Evolutionary conservation across 2,113 vertebrate species (phyloP).

Genomic region (Erpornis zantholeuca): DNA sequence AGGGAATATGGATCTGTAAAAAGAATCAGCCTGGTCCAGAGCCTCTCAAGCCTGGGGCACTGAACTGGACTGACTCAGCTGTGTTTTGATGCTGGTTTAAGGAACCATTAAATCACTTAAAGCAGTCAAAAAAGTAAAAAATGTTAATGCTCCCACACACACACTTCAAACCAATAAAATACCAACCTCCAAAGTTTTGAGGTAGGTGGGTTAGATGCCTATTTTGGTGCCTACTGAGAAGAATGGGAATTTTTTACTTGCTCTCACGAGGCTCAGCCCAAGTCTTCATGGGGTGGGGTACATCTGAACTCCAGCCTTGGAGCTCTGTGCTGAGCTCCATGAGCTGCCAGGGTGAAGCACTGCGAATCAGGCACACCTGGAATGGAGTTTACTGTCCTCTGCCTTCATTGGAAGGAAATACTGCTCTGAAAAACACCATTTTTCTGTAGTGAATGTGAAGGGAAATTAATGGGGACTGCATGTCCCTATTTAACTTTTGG

Average conservation of each 20-base stretch:
- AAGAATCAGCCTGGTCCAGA: background rate
- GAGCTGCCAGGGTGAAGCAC: background rate
- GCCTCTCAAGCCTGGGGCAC: background rate
- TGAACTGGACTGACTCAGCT: background rate
- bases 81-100: background rate
- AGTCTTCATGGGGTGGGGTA: background rate
- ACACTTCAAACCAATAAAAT: background rate
- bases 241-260: background rate
- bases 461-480: too few species aligned
- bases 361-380: background rate
- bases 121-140: background rate
- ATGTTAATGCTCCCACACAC: background rate
- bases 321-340: background rate
- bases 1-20: background rate
- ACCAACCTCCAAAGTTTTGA: fast-evolving
- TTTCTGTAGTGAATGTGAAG: background rate
- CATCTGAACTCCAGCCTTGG: background rate
- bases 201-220: background rate
- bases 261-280: background rate
- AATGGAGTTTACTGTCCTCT: background rate
- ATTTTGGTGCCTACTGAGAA: background rate
- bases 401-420: background rate
- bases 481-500: background rate
- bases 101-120: background rate
- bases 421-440: background rate